These are phyloP conservation scores for Cossypha niveicapilla DNA, from an alignment of 2,797 vertebrate species.

Conservation along the genomic window DNA sequence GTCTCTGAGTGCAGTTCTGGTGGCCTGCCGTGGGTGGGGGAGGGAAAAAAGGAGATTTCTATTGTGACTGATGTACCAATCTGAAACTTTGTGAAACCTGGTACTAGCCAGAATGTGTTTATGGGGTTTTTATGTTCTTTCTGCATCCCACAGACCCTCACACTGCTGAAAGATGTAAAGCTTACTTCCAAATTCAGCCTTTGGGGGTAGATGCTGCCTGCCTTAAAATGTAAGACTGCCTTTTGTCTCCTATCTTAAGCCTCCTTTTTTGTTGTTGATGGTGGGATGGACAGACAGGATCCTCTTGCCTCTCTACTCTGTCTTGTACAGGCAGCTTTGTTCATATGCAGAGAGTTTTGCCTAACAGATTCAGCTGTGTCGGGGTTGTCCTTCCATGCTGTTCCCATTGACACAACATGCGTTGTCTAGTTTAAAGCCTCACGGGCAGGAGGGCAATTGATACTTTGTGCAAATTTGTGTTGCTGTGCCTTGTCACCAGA, in stretches of 20 bases:
- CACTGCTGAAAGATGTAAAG: not conserved
- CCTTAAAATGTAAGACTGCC: not conserved
- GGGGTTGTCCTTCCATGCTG: not conserved
- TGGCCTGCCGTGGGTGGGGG: not conserved
- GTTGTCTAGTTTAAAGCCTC: not conserved
- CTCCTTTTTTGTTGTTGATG: not conserved
- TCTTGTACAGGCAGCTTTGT: not conserved
- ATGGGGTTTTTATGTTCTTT: not conserved
- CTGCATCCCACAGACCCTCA: not conserved
- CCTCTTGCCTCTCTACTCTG: not conserved
- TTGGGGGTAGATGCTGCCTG: not conserved
- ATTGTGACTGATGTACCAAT: not conserved
- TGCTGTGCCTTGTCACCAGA: not conserved
- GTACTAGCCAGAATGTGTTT: not conserved
- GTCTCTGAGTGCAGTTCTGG: not conserved
- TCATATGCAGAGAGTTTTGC: not conserved
- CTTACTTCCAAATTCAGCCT: not conserved
- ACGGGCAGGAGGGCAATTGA: not conserved
- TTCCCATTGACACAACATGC: not conserved
- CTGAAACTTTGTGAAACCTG: conserved; percentile 10
- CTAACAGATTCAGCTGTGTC: accelerated
- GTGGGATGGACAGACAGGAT: not conserved
- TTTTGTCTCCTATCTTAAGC: not conserved
- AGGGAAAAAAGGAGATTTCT: not conserved
- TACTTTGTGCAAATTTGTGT: not conserved